phyloP scores from a whole-genome alignment of 2,113 vertebrate species.

The Pteronura brasiliensis region DNA sequence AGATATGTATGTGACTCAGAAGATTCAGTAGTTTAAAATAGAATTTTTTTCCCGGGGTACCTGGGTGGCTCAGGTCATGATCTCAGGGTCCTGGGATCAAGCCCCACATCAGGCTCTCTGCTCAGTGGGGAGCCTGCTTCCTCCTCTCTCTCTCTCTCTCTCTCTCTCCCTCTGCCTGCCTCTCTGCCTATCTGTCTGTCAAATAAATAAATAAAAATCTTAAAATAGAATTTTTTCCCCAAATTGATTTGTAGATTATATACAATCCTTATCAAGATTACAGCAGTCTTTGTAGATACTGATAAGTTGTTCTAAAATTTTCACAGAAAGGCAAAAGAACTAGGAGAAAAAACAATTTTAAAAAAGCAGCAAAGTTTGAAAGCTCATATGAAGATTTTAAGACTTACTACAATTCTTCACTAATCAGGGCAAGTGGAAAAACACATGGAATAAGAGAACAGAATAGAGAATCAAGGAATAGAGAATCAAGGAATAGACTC shows the following conservation, averaged over 20 bases:
- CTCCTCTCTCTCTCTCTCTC: too few relatives aligned
- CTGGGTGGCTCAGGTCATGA: too few relatives aligned
- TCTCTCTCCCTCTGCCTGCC: too few relatives aligned
- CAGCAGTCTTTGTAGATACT: neutral
- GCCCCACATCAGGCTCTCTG: too few relatives aligned
- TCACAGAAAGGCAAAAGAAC: neutral
- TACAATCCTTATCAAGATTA: neutral
- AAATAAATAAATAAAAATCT: too few relatives aligned
- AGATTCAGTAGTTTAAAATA: neutral
- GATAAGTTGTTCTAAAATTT: neutral
- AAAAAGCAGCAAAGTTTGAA: neutral
- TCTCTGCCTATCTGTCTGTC: too few relatives aligned
- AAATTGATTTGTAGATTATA: neutral
- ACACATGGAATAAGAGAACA: neutral
- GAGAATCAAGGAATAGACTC: neutral
- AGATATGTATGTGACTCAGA: neutral
- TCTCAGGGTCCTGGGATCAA: too few relatives aligned
- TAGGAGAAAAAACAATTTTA: neutral
- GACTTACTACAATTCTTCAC: neutral
- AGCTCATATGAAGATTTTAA: neutral
- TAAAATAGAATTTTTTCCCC: neutral
- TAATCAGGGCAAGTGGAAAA: neutral
- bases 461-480: neutral
- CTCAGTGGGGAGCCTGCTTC: too few relatives aligned
- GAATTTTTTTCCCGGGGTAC: too few relatives aligned